phyloP scores from a whole-genome alignment of 2,797 vertebrate genomes.

The Notamacropus eugenii region DNA sequence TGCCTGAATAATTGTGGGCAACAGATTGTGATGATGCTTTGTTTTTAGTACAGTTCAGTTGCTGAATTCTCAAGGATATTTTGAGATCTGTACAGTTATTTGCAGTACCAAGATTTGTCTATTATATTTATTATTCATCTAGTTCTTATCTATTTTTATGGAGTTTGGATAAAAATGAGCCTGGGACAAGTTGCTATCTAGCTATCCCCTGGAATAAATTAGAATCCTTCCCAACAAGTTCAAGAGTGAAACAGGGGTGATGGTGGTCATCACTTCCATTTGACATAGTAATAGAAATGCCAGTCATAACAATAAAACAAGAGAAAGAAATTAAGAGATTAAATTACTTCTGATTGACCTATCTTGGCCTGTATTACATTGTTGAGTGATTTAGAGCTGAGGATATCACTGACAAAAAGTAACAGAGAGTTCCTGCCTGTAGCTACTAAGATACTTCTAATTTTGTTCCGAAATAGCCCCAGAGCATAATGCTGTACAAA shows the following conservation, averaged over 20 bases:
- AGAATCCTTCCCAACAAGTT: neutral
- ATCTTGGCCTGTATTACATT: neutral
- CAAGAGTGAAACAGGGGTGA: neutral
- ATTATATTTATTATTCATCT: neutral
- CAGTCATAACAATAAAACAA: neutral
- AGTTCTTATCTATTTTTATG: neutral
- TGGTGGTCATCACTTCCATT: neutral
- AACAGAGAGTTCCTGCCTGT: neutral
- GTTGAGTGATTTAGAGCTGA: neutral
- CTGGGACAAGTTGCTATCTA: neutral
- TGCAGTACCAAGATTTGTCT: neutral
- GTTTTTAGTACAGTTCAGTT: neutral
- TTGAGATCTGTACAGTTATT: neutral
- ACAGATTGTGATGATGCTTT: neutral
- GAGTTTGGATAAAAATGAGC: neutral
- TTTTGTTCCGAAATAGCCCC: no score
- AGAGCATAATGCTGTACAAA: neutral
- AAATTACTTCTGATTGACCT: neutral
- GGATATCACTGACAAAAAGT: neutral
- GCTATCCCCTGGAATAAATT: neutral
- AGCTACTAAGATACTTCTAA: neutral
- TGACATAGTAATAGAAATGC: neutral
- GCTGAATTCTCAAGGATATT: neutral
- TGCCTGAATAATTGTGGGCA: neutral
- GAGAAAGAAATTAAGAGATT: neutral